Base-by-base conservation (phyloP, 2,113 vertebrate species). In the Ursus arctos region DNA sequence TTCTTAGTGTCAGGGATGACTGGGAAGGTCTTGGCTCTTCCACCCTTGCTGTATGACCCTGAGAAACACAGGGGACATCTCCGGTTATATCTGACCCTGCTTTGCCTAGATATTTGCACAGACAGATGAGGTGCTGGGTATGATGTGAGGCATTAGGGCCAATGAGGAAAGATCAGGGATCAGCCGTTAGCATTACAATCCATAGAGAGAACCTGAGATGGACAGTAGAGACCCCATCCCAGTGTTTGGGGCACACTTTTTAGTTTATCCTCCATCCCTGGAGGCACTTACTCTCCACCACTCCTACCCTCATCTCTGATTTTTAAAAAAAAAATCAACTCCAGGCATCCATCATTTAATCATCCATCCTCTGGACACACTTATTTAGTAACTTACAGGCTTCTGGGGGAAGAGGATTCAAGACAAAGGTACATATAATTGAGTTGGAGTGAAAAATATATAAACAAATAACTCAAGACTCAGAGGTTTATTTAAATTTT, bases 241-340 rank as follows among this genome's bases (percentile, higher is more conserved):
- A 1, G 19, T 2, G 15, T 13, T 1, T 7, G 6, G 86, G 47
- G 3, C 55, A 61, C 53, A 31, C 59, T 9, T 9, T 53, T 10
- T 67, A 16, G 6, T 43, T 8, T 74, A 43, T 63, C 33, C 49
- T 80, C 26, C 22, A 11, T 15, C 49, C 19, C 28, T 31, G 53
- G 43, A 33, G 69, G 7, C 11, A 10, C 13, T 2, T 3, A 10
- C 8, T 2, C 3, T 3, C 61, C 11, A 51, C n/a, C 8, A 22
- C 22, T 33, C 6, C 31, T 51, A 55, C 18, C 21, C 22, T 6
- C 1, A 12, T 33, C 55, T 61, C 51, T 22, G 77, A 13, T 49
- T 33, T 0, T 36, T 36, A 69, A 69, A 69, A 33, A 65, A 65
- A 33, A 26, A 26, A 8, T 49, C 31, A 31, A 40, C 59, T 33